Evolutionary conservation across 2,888 invertebrate genomes (phyloP), one percentile per base, ranked within the genome.

Genomic region (Hyppa rectilinea): DNA sequence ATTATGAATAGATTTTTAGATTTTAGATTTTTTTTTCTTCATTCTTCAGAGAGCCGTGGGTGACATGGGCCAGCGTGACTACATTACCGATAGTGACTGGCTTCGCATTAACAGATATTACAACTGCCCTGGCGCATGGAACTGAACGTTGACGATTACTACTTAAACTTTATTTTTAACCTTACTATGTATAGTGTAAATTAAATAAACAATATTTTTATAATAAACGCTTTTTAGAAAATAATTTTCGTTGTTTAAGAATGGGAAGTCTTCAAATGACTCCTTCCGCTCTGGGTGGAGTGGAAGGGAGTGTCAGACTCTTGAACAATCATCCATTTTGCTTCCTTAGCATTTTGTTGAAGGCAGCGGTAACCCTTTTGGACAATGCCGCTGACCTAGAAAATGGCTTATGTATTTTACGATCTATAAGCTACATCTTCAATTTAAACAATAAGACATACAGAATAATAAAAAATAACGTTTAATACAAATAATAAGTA

Each of bases 31-130:
- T 2, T 43, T 26, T 4, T 63, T 64, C 6, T 34, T 61, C 3
- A 31, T 31, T 45, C 14, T 52, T 20, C 88, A 96, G 96, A 93
- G 94, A 71, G 90, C 91, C 76, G 92, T 93, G 49, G 93, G 94
- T 0, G 80, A 71, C 0, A 96, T 96, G 93, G 96, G 96, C 0
- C 96, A 96, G 81, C 93, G 96, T 2, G 82, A 78, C 2, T 94
- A 89, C 82, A 90, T 96, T 86, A 96, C 96, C 0, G 94, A 95
- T 4, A 93, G 91, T 77, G 96, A 96, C 80, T 94, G 95, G 92
- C 87, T 94, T 0, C 93, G 96, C 29, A 90, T 96, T 81, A 96
- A 95, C 87, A 89, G 96, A 29, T 95, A 96, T 83, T 96, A 96
- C 90, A 82, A 92, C 73, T 96, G 96, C 85, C 90, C 91, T n/a